Percentiles rank a stretch among this genome's conserved stretches.
Evolutionary conservation across 1,140 invertebrate genomes (phyloP).

Genomic region (Penaeus indicus): DNA sequence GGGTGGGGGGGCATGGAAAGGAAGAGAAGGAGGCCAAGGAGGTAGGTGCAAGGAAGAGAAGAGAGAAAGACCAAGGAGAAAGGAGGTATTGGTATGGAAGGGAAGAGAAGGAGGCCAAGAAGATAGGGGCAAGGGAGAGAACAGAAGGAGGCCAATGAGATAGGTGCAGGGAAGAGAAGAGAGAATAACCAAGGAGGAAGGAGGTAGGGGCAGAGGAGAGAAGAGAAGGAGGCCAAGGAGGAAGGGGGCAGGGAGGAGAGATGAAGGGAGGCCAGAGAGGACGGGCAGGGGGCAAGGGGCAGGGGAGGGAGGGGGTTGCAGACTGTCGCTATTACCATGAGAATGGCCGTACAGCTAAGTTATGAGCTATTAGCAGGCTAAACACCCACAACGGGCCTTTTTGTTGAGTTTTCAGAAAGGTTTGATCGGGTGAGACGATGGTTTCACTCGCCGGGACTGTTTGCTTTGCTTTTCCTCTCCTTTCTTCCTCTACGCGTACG

Average conservation of each 20-base stretch:
- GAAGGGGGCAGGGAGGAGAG: no score
- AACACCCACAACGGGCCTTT: constrained; percentile 59
- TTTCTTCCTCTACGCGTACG: background rate
- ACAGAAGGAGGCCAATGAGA: background rate
- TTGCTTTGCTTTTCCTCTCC: background rate
- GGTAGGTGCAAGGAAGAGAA: no score
- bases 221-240: no score
- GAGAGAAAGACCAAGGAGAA: no score
- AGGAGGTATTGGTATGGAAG: no score
- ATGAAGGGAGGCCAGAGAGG: background rate
- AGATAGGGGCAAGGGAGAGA: no score
- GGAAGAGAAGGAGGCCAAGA: no score
- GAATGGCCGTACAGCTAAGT: constrained; percentile 46
- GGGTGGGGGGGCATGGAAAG: no score
- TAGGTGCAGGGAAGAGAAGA: background rate
- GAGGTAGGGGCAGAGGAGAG: no score
- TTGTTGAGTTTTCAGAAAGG: constrained; percentile 40
- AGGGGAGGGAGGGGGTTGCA: constrained; percentile 23
- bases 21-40: no score
- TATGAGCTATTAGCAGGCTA: constrained; percentile 59
- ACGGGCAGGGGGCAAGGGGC: background rate
- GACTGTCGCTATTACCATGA: constrained; percentile 46
- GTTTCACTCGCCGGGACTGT: constrained; percentile 35
- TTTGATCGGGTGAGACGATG: constrained; percentile 29
- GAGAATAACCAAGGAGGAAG: background rate